Evolutionary conservation across 2,888 invertebrate species (phyloP), one percentile per base, ranked within the genome.

Genomic region (Heliconius cydno): DNA sequence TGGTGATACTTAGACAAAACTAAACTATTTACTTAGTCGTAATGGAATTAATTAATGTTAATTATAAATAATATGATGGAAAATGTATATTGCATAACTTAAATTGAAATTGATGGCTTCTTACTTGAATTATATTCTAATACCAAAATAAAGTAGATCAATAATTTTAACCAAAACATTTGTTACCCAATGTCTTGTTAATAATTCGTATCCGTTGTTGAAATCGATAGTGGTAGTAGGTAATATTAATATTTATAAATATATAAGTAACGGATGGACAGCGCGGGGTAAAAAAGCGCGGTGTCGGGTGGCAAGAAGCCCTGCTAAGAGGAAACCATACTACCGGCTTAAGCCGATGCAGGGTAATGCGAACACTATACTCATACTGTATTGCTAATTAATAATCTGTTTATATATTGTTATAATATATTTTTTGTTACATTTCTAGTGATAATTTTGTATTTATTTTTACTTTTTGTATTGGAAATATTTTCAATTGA

Each of bases 261-360:
- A 75, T 78, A 66, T 75, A 80, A 82, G 81, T 80, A 85, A 84
- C 82, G 86, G 83, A 84, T 82, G 84, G 85, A 70, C 85, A 86
- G 60, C 34, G 68, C 85, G 86, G 30, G 80, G 73, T 73, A 73
- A 88, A 90, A 89, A 89, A 89, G 85, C 82, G 83, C 78, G 74
- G 86, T 88, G 84, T 88, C 85, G 83, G 85, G 85, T 91, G 85
- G 83, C 90, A 84, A 85, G 91, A 91, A 91, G 90, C 91, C 92
- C 77, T 84, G 82, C 84, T 80, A 68, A 81, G 81, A 86, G 85
- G 94, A 94, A 94, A 91, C 94, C 94, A 86, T 94, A 94, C 90
- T 90, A 88, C 87, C 89, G 91, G 91, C 90, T 90, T 91, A 92
- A 86, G 86, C 80, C 82, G 81, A 77, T 78, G 63, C 63, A 76